Base-by-base conservation (phyloP, 2,113 vertebrate species). In the Atractosteus spatula region DNA sequence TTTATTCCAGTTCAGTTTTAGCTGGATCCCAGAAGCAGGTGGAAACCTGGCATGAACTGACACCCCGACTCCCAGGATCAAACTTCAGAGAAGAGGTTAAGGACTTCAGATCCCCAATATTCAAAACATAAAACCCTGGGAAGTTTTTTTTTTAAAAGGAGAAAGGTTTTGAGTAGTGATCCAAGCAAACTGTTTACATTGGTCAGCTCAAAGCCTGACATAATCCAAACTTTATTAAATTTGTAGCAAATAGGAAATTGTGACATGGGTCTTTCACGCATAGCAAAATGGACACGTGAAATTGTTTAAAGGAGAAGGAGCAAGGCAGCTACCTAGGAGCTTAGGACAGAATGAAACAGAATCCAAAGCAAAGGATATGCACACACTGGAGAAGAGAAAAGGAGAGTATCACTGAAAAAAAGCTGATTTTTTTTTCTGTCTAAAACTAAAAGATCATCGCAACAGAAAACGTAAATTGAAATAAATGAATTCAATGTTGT, bases 221-320 rank as follows among this genome's bases (percentile, higher is more conserved):
- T 82, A 84, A 86, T 85, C 83, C 83, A 83, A 88, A 83, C 85
- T 84, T 72, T 76, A 73, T 81, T 89, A 84, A 86, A 87, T 87
- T 85, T 71, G 74, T 80, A 82, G 76, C 80, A 69, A 74, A 84
- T 87, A 82, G 82, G 85, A 88, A 87, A 83, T 72, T 79, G 77
- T 82, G 86, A 85, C 87, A 84, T 83, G 70, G 81, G 77, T 13
- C 64, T 74, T 77, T 71, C 81, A 55, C 63, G 44, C 14, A 59
- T 71, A 71, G 75, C 79, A 80, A 76, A 78, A 79, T 68, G 74
- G 77, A 77, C 2, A 13, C 41, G 12, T 12, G 69, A 42, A 76
- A 74, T 66, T 44, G 41, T 2, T 43, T 64, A 81, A 61, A 68
- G 45, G 47, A 73, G 80, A 79, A 80, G 75, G 75, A 71, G 75